Conservation (phyloP, 2,797 vertebrate species). For the Enteromius afrohamiltoni region DNA sequence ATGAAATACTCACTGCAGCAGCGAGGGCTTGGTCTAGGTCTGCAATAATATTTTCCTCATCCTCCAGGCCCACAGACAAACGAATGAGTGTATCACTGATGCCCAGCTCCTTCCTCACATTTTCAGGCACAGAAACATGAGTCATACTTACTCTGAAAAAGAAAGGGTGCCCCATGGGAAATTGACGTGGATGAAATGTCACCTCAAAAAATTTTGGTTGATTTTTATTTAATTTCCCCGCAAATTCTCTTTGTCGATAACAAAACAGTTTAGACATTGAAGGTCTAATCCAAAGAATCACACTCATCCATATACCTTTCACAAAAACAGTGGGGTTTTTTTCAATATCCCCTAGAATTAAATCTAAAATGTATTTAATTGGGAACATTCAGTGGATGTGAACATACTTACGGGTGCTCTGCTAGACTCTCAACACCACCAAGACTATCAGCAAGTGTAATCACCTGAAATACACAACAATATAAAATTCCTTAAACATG, state of each 20-base stretch:
- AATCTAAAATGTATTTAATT: neutral
- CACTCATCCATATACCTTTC: neutral
- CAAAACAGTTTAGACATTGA: neutral
- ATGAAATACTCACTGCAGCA: constrained; percentile 82
- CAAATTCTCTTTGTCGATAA: too few species aligned
- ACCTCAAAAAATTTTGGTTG: constrained; percentile 17
- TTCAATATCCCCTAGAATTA: neutral
- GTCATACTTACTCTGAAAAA: constrained; percentile 88
- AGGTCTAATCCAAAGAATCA: neutral
- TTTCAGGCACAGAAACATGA: constrained; percentile 85
- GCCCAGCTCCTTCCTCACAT: constrained; percentile 79
- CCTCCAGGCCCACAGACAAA: constrained; percentile 91
- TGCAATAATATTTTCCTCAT: constrained; percentile 83
- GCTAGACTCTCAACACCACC: constrained; percentile 95
- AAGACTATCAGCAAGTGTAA: constrained; percentile 88
- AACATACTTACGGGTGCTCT: constrained; percentile 91
- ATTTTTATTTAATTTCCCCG: constrained; percentile 3
- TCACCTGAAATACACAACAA: constrained; percentile 75
- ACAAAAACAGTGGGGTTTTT: neutral
- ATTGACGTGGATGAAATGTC: neutral
- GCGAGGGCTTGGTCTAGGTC: constrained; percentile 87
- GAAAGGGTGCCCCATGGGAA: neutral
- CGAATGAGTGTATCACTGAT: constrained; percentile 90
- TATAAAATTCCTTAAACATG: neutral
- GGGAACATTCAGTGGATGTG: neutral